Evolutionary conservation across 2,797 vertebrate species (phyloP), one percentile per base, ranked within the genome.

Genomic region (Molossus alvarezi): DNA sequence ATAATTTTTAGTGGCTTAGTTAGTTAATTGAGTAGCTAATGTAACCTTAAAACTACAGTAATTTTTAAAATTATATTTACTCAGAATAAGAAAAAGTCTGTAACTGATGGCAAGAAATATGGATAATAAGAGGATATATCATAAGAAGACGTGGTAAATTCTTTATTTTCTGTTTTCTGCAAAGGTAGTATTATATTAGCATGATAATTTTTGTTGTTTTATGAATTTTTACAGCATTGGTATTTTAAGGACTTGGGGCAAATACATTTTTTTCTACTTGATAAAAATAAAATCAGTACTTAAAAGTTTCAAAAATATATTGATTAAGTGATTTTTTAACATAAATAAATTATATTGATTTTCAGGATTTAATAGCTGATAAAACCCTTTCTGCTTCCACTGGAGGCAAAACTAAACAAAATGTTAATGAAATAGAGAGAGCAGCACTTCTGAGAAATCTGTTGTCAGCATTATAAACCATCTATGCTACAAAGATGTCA

Each of bases 261-360:
- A 98, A 98, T 99, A 98, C 98, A 99, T 91, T 97, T 97, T 97
- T 96, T 98, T 98, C 98, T 98, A 98, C 98, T 98, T 98, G 98
- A 98, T 98, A 98, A 98, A 99, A 98, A 98, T 98, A 98, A 98
- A 98, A 98, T 99, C 98, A 98, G 98, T 98, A 98, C 98, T 98
- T 98, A 98, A 98, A 98, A 98, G 98, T 98, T 99, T 98, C 98
- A 99, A 99, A 99, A 99, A 99, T 99, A 99, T 98, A 99, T 98
- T 97, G 97, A 98, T 98, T 15, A 97, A 97, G 98, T 99, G 98
- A 98, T 98, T 98, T 97, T 98, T 98, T 98, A 98, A 98, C 98
- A 99, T 99, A 99, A 98, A 98, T 99, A 99, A 98, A 99, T 99
- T 98, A 98, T 98, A 98, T 98, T 98, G 98, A 98, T 98, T 98